Base-by-base conservation (phyloP, 2,888 invertebrate genomes). In the Griposia aprilina region DNA sequence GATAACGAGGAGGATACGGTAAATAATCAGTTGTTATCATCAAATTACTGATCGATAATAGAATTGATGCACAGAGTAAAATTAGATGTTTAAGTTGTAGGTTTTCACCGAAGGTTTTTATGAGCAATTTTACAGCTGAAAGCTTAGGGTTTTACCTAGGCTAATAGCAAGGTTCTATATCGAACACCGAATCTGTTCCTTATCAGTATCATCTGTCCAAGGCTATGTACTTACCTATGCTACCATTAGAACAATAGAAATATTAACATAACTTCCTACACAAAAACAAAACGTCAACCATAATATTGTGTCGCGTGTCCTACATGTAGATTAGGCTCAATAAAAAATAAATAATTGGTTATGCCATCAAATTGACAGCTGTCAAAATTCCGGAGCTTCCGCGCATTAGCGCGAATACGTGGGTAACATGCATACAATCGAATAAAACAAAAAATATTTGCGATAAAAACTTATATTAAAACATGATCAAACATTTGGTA, bases 391-490 rank as follows among this genome's bases (percentile, higher is more conserved):
- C 4, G 41, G 62, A 65, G 50, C 62, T 76, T 82, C 74, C 78
- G 63, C 45, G 15, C 36, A 41, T 75, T 63, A 57, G 55, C 60
- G 8, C 23, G 15, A 48, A 65, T 70, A 77, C 80, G 81, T 84
- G 75, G 82, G 71, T 62, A 68, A 78, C 65, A 59, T 86, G 7
- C 26, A 67, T 23, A 60, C 6, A n/a, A 45, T 15, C 72, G 65
- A 92, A 89, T 88, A 59, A 92, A 90, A 92, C 87, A 83, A 90
- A 82, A 87, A 85, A 87, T 23, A 65, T 81, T 90, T 92, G 91
- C 91, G 79, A 90, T 83, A 87, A 82, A 92, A 89, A 91, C 89
- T 84, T 94, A 92, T 95, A 94, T 94, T 95, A 88, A 89, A 91
- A 91, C 77, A 82, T 87, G 74, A 7, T 84, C 73, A 87, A 87